Conservation (phyloP, 2,797 vertebrate genomes). For the Merluccius polli region DNA sequence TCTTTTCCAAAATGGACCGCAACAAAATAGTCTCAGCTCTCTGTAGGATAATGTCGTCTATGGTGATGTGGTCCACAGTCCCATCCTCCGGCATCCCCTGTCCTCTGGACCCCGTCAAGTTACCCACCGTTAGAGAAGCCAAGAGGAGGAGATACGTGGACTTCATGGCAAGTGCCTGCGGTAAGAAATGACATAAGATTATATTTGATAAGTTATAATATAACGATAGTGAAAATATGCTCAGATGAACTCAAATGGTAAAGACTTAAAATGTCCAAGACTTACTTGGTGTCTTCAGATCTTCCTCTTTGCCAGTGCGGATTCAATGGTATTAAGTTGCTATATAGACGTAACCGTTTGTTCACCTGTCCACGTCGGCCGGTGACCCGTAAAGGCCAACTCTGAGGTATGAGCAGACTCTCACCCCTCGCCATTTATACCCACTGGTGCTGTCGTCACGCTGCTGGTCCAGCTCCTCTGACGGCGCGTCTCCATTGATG, state of each 20-base stretch:
- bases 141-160: slow-evolving; percentile 70
- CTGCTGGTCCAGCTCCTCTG: slow-evolving; percentile 60
- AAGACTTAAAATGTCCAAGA: background rate
- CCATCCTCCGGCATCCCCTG: slow-evolving; percentile 71
- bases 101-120: slow-evolving; percentile 60
- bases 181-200: background rate
- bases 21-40: slow-evolving; percentile 75
- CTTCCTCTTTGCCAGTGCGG: background rate
- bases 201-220: background rate
- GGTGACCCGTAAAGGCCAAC: slow-evolving; percentile 62
- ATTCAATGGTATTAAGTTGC: background rate
- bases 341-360: slow-evolving; percentile 12
- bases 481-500: slow-evolving; percentile 66
- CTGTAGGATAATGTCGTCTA: slow-evolving; percentile 75
- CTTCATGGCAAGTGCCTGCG: slow-evolving; percentile 66
- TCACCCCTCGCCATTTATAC: slow-evolving; percentile 67
- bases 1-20: slow-evolving; percentile 73
- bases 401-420: slow-evolving; percentile 62
- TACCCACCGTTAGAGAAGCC: slow-evolving; percentile 68
- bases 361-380: slow-evolving; percentile 38
- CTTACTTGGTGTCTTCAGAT: background rate
- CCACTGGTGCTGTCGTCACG: slow-evolving; percentile 64
- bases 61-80: slow-evolving; percentile 49
- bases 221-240: background rate
- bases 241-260: background rate